phyloP scores from a whole-genome alignment of 2,797 vertebrate species.

The Babyrousa celebensis region DNA sequence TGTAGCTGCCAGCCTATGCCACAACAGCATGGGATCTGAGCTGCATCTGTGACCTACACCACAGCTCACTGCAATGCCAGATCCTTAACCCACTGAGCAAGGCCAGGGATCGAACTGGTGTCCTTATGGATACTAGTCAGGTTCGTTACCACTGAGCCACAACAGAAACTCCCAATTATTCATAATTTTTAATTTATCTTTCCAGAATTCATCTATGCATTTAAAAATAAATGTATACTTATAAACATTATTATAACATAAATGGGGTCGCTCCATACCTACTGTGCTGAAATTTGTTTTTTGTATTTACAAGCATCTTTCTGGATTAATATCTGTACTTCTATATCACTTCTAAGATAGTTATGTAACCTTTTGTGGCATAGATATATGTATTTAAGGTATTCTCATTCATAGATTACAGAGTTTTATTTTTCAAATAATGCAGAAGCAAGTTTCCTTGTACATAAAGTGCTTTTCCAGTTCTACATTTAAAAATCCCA shows the following conservation, averaged over 20 bases:
- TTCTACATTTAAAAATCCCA: background rate
- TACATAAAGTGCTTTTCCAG: background rate
- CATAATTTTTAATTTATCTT: background rate
- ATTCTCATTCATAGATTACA: background rate
- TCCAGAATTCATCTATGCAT: background rate
- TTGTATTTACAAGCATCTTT: background rate
- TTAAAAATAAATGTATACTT: background rate
- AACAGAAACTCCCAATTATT: no score
- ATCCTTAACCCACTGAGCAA: no score
- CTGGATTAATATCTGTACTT: background rate
- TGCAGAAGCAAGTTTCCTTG: background rate
- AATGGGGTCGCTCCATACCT: background rate
- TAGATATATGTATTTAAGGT: background rate
- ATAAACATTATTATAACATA: background rate
- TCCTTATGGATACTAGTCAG: no score
- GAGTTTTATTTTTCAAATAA: conserved; percentile 6
- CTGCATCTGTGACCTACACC: no score
- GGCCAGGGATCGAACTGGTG: no score
- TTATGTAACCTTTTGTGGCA: background rate
- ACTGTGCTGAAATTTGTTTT: background rate
- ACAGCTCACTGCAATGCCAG: no score
- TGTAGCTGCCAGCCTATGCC: no score
- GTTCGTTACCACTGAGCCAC: no score
- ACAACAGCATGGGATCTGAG: no score
- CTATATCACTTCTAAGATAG: background rate